phyloP scores from a whole-genome alignment of 1,140 invertebrate species.

The Schlechtendalia chinensis region DNA sequence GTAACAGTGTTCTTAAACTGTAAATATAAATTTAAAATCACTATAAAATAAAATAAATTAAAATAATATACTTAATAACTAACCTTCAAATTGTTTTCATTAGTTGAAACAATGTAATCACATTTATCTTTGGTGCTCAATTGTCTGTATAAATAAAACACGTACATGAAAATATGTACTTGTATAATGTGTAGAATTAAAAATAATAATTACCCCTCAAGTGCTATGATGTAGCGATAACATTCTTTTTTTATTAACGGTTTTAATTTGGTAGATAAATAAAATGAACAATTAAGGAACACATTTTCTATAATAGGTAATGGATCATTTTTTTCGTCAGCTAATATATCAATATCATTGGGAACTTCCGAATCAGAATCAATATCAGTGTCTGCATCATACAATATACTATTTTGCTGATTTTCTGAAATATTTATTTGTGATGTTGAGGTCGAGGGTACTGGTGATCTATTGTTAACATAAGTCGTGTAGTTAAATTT shows the following conservation, averaged over 20 bases:
- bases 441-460: constrained; percentile 23
- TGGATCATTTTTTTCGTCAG: neutral
- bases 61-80: neutral
- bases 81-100: constrained; percentile 26
- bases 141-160: constrained; percentile 20
- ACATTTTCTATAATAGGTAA: constrained; percentile 49
- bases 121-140: constrained; percentile 28
- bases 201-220: constrained; percentile 51
- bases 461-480: neutral
- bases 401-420: constrained; percentile 27
- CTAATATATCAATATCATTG: constrained; percentile 27
- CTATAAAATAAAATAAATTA: neutral
- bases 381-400: constrained; percentile 51
- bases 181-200: neutral
- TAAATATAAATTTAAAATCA: constrained; percentile 30
- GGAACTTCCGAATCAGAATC: constrained; percentile 50
- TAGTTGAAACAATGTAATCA: constrained; percentile 45
- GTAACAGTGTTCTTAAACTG: constrained; percentile 23
- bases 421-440: neutral
- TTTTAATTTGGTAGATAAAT: constrained; percentile 45
- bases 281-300: constrained; percentile 49
- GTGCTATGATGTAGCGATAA: constrained; percentile 52
- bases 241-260: constrained; percentile 34
- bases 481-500: neutral
- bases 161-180: neutral